Evolutionary conservation across 2,797 vertebrate genomes (phyloP), one percentile per base, ranked within the genome.

Genomic region (Labroides dimidiatus): DNA sequence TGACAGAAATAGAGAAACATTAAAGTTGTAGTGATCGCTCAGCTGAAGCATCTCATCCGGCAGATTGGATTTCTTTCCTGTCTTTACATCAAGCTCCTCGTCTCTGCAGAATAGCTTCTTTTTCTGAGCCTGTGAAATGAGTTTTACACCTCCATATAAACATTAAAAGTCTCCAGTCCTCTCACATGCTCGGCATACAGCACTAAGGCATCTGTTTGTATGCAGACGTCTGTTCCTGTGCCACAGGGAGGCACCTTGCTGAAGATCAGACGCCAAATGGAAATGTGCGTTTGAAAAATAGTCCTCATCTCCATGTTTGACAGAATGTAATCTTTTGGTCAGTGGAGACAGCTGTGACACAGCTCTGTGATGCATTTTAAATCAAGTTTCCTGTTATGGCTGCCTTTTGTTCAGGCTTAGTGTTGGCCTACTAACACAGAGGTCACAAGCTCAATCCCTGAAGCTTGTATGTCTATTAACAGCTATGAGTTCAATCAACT

Each of bases 401-500:
- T 11, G 55, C 14, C 30, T 70, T 79, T 71, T 41, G 60, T 24
- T 51, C 9, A 37, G 50, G 48, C 69, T 27, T 42, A 12, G 1
- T 23, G 58, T 19, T 52, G 66, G 74, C 53, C 54, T 42, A 24
- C 39, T 47, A n/a, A 39, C 56, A 64, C 42, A 57, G 67, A 65
- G 71, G 72, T 72, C 74, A 73, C 33, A 39, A 24, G 37, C 53
- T 77, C 56, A 65, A 52, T 51, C 61, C 45, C 68, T 50, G 56
- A 64, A 79, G 64, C 72, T 76, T 48, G 20, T 48, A 24, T 59
- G 48, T 66, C 75, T 42, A 44, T 71, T 17, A 77, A 39, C 61
- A 75, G 76, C 60, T 65, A 64, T 69, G 66, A 48, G 54, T 74
- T 76, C 68, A 77, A 61, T 71, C 69, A 66, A 20, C 39, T 42